A percentile compares a stretch with the other conserved stretches of the same genome.
These are phyloP conservation scores for Heterohyrax brucei DNA, from an alignment of 2,797 vertebrate genomes.

Conservation along the genomic window DNA sequence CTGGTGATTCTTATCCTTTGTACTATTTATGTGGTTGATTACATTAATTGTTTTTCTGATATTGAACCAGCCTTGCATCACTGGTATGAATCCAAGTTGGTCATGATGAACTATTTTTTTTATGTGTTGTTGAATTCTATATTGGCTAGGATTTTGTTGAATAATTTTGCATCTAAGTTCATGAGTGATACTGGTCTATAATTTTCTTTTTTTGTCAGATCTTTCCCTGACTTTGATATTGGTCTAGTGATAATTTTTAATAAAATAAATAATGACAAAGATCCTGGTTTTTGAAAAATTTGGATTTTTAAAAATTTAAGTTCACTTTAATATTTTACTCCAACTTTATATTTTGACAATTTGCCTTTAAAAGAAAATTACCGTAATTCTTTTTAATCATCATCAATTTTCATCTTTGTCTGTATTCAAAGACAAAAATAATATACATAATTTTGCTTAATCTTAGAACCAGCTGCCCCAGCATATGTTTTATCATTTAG, in stretches of 20 bases:
- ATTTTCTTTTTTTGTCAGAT: no score
- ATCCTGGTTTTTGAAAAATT: neutral
- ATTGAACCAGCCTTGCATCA: no score
- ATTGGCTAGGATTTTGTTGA: no score
- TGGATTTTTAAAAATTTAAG: neutral
- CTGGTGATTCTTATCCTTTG: no score
- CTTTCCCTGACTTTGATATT: no score
- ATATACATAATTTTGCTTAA: slow-evolving; percentile 58
- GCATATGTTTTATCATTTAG: slow-evolving; percentile 63
- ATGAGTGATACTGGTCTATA: no score
- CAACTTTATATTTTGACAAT: slow-evolving; percentile 29
- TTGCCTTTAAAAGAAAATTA: slow-evolving; percentile 62
- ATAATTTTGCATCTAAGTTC: no score
- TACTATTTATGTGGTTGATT: no score
- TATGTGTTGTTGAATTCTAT: no score
- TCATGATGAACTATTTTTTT: no score
- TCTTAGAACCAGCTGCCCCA: slow-evolving; percentile 62
- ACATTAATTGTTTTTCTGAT: no score
- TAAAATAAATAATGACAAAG: neutral
- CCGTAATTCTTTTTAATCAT: slow-evolving; percentile 39
- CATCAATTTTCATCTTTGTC: slow-evolving; percentile 34
- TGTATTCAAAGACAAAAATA: slow-evolving; percentile 45
- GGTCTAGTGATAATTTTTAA: neutral
- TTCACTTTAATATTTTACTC: neutral
- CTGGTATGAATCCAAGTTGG: no score